phyloP scores from a whole-genome alignment of 1,140 invertebrate species.

The Limonius californicus region DNA sequence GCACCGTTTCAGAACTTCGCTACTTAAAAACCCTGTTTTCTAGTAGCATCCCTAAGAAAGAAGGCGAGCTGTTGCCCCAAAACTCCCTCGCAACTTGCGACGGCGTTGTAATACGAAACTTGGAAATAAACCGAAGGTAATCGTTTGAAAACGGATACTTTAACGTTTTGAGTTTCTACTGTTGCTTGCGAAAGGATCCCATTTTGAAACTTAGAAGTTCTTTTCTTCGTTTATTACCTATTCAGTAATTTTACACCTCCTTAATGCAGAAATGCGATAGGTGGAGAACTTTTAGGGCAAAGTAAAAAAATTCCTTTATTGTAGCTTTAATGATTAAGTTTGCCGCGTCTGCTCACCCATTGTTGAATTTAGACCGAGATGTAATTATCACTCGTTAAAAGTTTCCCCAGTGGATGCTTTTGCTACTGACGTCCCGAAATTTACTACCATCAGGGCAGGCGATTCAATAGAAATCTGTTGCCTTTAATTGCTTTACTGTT shows the following conservation, averaged over 20 bases:
- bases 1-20: background rate
- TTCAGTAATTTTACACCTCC: conserved; percentile 10
- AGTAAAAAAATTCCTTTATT: no score
- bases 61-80: background rate
- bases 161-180: conserved; percentile 7
- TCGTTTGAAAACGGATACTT: conserved; percentile 13
- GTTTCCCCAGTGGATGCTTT: background rate
- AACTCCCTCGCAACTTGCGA: background rate
- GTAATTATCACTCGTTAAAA: background rate
- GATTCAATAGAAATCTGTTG: conserved; percentile 3
- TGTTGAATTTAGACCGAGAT: no score
- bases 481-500: background rate
- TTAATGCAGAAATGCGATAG: background rate
- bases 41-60: background rate
- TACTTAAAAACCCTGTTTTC: background rate
- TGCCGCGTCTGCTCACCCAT: no score
- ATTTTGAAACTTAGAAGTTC: conserved; percentile 14
- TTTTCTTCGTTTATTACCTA: conserved; percentile 10
- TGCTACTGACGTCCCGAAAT: conserved; percentile 1
- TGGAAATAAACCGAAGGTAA: background rate
- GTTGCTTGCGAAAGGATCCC: conserved; percentile 1
- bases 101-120: conserved; percentile 1
- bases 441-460: background rate
- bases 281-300: no score
- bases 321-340: no score